Conservation (phyloP, 2,797 vertebrate genomes). For the Brachymystax lenok region DNA sequence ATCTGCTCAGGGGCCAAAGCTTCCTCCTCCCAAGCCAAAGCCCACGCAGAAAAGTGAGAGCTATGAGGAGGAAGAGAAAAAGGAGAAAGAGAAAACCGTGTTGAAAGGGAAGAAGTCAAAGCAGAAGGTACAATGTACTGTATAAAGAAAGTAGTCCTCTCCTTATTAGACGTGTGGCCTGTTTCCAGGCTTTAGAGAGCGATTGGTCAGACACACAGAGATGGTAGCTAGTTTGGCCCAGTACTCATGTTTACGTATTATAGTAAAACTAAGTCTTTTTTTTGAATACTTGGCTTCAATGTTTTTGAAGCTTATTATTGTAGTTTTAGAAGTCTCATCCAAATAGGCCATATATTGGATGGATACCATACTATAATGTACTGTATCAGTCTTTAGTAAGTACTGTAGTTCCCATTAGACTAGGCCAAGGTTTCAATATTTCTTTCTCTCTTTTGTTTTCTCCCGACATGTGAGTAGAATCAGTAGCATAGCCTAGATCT, state of each 20-base stretch:
- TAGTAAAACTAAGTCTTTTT: neutral
- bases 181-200: slow-evolving; percentile 23
- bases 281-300: neutral
- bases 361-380: neutral
- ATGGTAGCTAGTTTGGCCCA: neutral
- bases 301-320: neutral
- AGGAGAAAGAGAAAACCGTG: slow-evolving; percentile 41
- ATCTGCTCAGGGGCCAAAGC: slow-evolving; percentile 58
- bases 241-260: neutral
- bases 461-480: neutral
- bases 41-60: slow-evolving; percentile 45
- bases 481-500: slow-evolving; percentile 23
- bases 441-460: no score
- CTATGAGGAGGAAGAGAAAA: slow-evolving; percentile 41
- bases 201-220: neutral
- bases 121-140: slow-evolving; percentile 60
- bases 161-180: neutral
- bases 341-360: neutral
- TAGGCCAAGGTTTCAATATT: neutral
- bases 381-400: neutral
- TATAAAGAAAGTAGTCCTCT: slow-evolving; percentile 3
- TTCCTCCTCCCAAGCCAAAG: slow-evolving; percentile 27
- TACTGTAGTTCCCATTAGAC: neutral
- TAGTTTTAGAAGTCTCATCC: neutral
- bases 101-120: slow-evolving; percentile 48